Percentiles rank a stretch among this genome's conserved stretches.
Evolutionary conservation across 35 echinoderm and acorn worm genomes (phyloP).

Genomic region (Antedon bifida): DNA sequence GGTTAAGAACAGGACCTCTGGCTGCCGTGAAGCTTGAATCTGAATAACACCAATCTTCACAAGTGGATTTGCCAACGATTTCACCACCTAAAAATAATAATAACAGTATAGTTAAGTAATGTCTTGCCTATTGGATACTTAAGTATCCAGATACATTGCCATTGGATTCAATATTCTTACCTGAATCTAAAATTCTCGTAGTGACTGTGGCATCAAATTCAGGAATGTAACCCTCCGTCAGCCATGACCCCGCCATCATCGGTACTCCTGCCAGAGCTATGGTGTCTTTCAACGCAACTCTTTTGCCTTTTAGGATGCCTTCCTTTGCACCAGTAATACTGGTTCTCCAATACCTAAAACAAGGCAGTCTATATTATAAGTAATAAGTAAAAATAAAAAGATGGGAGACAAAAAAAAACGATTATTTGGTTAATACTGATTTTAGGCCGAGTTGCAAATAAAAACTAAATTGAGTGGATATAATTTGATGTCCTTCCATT

Average conservation of each 20-base stretch:
- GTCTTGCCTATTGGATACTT: too few relatives aligned
- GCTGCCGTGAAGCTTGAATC: conserved; percentile 26
- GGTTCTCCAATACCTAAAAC: conserved; percentile 44
- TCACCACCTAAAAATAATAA: conserved; percentile 13
- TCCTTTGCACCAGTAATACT: conserved; percentile 35
- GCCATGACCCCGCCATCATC: conserved; percentile 41
- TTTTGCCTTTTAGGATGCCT: conserved; percentile 48
- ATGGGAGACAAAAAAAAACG: background rate
- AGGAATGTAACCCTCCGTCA: conserved; percentile 40
- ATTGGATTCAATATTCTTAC: too few relatives aligned
- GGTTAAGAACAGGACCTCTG: conserved; percentile 41
- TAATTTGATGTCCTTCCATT: too few relatives aligned
- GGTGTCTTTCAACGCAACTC: conserved; percentile 51
- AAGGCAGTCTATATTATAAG: background rate
- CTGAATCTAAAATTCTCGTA: conserved; percentile 65
- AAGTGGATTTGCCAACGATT: conserved; percentile 47
- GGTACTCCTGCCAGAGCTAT: conserved; percentile 63
- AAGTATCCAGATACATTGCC: too few relatives aligned
- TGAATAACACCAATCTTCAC: conserved; percentile 43
- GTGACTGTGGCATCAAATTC: conserved; percentile 72
- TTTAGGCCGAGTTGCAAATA: too few relatives aligned
- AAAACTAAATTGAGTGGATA: too few relatives aligned
- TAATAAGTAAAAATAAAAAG: background rate
- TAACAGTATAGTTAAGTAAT: too few relatives aligned
- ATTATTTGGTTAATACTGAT: background rate